Conservation (phyloP, 2,888 invertebrate genomes). For the Caradrina clavipalpis region DNA sequence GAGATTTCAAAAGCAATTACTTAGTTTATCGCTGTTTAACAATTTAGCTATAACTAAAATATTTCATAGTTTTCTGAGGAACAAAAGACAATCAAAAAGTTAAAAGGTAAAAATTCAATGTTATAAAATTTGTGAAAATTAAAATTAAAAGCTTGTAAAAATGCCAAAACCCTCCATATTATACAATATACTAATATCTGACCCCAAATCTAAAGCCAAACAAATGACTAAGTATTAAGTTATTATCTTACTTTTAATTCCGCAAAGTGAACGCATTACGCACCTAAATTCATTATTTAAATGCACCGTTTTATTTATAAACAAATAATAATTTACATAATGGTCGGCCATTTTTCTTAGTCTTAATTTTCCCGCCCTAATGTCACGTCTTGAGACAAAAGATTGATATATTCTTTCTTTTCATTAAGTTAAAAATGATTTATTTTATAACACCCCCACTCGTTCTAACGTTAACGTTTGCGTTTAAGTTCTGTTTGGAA, state of each 20-base stretch:
- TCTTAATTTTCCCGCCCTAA: constrained; percentile 82
- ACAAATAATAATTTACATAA: constrained; percentile 88
- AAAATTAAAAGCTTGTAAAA: neutral
- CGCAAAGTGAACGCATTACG: constrained; percentile 66
- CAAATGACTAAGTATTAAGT: constrained; percentile 48
- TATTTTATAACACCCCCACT: constrained; percentile 76
- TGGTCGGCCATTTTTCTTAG: constrained; percentile 83
- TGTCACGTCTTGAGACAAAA: constrained; percentile 81
- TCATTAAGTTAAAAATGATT: constrained; percentile 86
- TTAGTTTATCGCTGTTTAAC: no score
- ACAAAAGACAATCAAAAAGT: neutral
- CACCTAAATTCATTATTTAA: constrained; percentile 70
- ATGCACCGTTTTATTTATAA: constrained; percentile 78
- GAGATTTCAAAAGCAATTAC: neutral
- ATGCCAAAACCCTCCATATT: neutral
- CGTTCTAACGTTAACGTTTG: constrained; percentile 50
- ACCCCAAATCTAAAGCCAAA: constrained; percentile 49
- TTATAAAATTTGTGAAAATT: neutral
- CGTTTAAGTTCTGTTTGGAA: constrained; percentile 53
- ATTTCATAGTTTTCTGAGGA: no score
- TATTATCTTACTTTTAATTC: constrained; percentile 61
- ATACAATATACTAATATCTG: constrained; percentile 6
- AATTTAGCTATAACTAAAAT: neutral
- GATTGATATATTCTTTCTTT: constrained; percentile 87
- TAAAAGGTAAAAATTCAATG: neutral